phyloP scores from a whole-genome alignment of 2,797 vertebrate genomes.

The Sciaenops ocellatus region DNA sequence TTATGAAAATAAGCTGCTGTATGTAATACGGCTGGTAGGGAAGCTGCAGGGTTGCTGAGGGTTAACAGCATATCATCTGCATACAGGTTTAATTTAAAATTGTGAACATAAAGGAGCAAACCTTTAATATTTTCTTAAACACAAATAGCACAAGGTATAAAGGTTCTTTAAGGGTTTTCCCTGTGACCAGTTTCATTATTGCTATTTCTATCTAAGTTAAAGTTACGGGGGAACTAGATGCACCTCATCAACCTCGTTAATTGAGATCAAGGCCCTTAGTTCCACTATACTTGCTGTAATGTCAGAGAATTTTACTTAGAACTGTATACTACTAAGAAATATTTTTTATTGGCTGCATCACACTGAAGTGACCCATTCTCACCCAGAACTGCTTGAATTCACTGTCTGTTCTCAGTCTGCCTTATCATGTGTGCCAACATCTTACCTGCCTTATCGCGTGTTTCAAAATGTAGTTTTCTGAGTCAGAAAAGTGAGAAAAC shows the following conservation, averaged over 20 bases:
- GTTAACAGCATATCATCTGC: not conserved
- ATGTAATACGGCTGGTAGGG: not conserved
- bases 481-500: not conserved
- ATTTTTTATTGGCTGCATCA: not conserved
- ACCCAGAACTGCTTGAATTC: not conserved
- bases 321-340: not conserved
- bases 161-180: not conserved
- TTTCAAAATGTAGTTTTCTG: not conserved
- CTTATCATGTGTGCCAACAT: slow-evolving; percentile 2
- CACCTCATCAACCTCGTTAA: not conserved
- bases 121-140: not conserved
- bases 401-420: not conserved
- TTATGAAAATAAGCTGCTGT: not conserved
- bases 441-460: not conserved
- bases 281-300: not conserved
- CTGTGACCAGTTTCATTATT: not conserved
- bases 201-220: not conserved
- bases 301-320: not conserved
- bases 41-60: not conserved
- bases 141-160: not conserved
- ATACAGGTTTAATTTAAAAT: not conserved
- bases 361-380: not conserved
- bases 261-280: not conserved
- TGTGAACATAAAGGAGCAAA: no score
- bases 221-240: no score